Conservation (phyloP, 2,113 vertebrate genomes). For the Daubentonia madagascariensis region DNA sequence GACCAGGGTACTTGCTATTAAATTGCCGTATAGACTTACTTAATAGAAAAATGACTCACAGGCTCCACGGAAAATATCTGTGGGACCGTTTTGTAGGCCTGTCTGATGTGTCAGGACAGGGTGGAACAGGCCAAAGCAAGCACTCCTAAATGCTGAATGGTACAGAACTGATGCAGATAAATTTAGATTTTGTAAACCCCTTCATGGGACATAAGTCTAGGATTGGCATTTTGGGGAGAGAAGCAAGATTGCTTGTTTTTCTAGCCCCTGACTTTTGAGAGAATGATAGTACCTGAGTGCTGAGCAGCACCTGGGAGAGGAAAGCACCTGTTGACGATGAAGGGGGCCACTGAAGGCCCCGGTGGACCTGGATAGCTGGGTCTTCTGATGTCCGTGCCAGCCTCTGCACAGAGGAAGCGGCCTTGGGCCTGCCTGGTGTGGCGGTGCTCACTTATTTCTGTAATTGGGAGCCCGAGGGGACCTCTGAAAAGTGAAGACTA, state of each 20-base stretch:
- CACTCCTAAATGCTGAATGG: fast-evolving
- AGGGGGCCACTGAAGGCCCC: neutral
- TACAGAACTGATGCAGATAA: neutral
- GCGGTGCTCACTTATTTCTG: slow-evolving; percentile 48
- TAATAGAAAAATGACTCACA: fast-evolving
- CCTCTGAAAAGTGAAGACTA: neutral
- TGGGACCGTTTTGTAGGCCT: fast-evolving
- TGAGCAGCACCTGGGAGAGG: fast-evolving
- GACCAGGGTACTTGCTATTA: neutral
- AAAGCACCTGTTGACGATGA: neutral
- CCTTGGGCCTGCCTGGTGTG: slow-evolving; percentile 55
- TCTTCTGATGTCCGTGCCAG: slow-evolving; percentile 54
- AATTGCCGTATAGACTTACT: neutral
- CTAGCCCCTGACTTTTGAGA: neutral
- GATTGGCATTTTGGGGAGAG: neutral
- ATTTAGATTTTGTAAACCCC: too few species aligned
- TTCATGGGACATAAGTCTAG: fast-evolving
- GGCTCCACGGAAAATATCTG: fast-evolving
- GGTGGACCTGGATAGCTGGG: neutral
- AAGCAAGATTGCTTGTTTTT: neutral
- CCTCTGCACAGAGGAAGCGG: slow-evolving; percentile 59
- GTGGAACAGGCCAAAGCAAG: fast-evolving
- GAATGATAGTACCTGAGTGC: fast-evolving
- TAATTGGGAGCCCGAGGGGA: slow-evolving; percentile 54
- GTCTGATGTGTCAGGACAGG: fast-evolving